A percentile compares a stretch with the other conserved stretches of the same genome.
Conservation (phyloP, 2,797 vertebrate species). For the Hydrophis major region DNA sequence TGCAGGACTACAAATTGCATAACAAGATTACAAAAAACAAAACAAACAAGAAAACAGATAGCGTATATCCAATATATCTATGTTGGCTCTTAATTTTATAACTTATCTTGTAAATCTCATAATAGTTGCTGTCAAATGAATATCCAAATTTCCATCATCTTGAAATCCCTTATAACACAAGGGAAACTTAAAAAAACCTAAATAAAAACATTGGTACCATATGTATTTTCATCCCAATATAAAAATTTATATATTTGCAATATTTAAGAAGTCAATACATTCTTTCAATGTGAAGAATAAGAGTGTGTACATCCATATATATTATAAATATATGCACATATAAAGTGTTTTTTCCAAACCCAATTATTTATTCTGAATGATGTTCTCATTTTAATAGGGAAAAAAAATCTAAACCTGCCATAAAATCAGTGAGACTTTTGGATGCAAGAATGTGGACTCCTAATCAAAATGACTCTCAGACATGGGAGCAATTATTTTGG, state of each 20-base stretch:
- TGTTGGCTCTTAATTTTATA: conserved; percentile 12
- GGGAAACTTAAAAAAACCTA: conserved; percentile 31
- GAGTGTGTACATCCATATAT: not conserved
- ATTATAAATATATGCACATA: not conserved
- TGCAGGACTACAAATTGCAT: not conserved
- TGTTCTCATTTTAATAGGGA: not conserved
- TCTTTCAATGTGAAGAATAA: not conserved
- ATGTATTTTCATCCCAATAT: not conserved
- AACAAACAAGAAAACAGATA: not conserved
- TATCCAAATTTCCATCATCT: conserved; percentile 43
- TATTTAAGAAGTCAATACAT: not conserved
- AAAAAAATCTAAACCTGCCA: not conserved
- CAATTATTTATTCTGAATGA: not conserved
- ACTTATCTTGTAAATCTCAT: conserved; percentile 42
- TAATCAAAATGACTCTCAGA: not conserved
- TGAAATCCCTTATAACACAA: conserved; percentile 45
- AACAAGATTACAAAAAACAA: not conserved
- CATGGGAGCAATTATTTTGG: not conserved
- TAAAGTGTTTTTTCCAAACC: not conserved
- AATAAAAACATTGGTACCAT: not conserved
- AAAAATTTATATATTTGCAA: not conserved
- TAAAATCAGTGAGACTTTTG: not conserved
- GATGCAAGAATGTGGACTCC: not conserved
- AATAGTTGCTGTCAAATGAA: conserved; percentile 12
- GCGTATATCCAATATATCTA: not conserved